These are phyloP conservation scores for Mechanitis messenoides DNA, from an alignment of 2,888 invertebrate genomes.

Conservation along the genomic window DNA sequence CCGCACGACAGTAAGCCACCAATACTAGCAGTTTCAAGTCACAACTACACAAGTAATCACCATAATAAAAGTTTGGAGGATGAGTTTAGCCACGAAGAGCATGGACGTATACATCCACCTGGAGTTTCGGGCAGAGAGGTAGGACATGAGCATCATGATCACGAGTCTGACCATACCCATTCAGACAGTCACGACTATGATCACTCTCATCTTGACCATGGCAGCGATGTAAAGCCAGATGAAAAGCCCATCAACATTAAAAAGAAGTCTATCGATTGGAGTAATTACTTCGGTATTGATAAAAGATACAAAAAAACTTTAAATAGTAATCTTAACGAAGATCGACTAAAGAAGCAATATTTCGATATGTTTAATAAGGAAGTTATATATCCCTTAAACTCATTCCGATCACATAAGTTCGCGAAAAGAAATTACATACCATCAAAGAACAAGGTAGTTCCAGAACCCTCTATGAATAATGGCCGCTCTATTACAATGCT, in stretches of 20 bases:
- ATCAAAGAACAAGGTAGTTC: slow-evolving; percentile 45
- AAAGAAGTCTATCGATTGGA: slow-evolving; percentile 92
- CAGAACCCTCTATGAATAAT: slow-evolving; percentile 45
- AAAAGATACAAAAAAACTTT: slow-evolving; percentile 82
- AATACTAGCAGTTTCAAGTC: slow-evolving; percentile 41
- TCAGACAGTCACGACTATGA: slow-evolving; percentile 34
- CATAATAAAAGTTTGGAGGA: slow-evolving; percentile 40
- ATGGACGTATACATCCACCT: slow-evolving; percentile 36
- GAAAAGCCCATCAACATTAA: slow-evolving; percentile 76
- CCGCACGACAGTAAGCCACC: slow-evolving; percentile 63
- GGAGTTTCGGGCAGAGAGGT: slow-evolving; percentile 23
- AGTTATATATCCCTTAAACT: slow-evolving; percentile 60
- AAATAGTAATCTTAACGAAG: slow-evolving; percentile 59
- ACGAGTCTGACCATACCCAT: slow-evolving; percentile 31
- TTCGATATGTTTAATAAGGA: slow-evolving; percentile 66
- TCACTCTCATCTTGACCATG: slow-evolving; percentile 32
- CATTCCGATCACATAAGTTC: slow-evolving; percentile 54
- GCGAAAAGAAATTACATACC: slow-evolving; percentile 61
- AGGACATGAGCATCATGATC: slow-evolving; percentile 40
- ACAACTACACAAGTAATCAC: slow-evolving; percentile 50
- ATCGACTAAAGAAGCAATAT: slow-evolving; percentile 62
- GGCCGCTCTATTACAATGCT: slow-evolving; percentile 39
- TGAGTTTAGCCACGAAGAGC: slow-evolving; percentile 56
- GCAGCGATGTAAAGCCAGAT: slow-evolving; percentile 37
- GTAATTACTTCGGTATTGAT: slow-evolving; percentile 90